Evolutionary conservation across 2,888 invertebrate species (phyloP), one percentile per base, ranked within the genome.

Genomic region (Cosmia trapezina): DNA sequence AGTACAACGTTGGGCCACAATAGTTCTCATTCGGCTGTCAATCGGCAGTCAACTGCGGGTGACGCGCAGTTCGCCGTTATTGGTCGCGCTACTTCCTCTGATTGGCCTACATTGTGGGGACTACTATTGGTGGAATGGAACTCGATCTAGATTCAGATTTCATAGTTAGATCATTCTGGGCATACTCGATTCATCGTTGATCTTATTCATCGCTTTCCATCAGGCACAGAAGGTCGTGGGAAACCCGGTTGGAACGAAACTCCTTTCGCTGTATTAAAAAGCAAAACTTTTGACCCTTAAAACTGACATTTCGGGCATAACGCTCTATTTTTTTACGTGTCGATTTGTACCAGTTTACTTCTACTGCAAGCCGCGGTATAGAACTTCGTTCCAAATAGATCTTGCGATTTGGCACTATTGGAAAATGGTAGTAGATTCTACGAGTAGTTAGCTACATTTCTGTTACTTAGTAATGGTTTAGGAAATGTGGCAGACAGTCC

Each of bases 51-150:
- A 75, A 70, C 56, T 73, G 70, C 63, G n/a, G 60, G 47, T 11
- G 83, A 76, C 80, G 62, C 11, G 76, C 80, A 82, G 61, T 73
- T 72, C 61, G 61, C 64, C 57, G 68, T 64, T 81, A 79, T 83
- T 73, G 79, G 54, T 14, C 28, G 54, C 59, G 37, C 67, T 54
- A 63, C 65, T 28, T 73, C 83, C 76, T 57, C 60, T 73, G 80
- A 83, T 76, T 83, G 83, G 69, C 71, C 83, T 63, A 78, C 45
- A 75, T 79, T 57, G 57, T 61, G 60, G 49, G 37, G 45, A 19
- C 62, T 77, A 82, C 84, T 41, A 68, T 49, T 63, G 67, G 59
- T 53, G 14, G 8, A 33, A 14, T 22, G 4, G n/a, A 53, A 83
- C 79, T 79, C 62, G 62, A 78, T n/a, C 51, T n/a, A 4, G 51